Base-by-base conservation (phyloP, 30 jellyfish, hydroid and myxozoan genomes). In the Hydra vulgaris region DNA sequence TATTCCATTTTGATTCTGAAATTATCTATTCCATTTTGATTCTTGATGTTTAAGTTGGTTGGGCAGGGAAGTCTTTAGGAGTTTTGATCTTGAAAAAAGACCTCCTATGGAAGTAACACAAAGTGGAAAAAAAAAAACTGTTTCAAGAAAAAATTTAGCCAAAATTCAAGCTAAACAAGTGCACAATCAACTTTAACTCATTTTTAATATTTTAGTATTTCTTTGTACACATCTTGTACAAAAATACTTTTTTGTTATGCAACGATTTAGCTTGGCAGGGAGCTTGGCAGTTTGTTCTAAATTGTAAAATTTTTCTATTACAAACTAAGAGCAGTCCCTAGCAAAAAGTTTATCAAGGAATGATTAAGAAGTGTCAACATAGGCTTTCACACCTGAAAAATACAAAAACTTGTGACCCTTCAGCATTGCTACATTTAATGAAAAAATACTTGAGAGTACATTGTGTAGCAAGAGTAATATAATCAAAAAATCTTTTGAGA, bases 111-210 rank as follows among this genome's bases (percentile, higher is more conserved):
- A 56, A 56, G 71, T n/a, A 56, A n/a, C 71, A 56, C 71, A 15
- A n/a, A 56, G 71, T 56, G 71, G 71, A 56, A 56, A 56, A 15
- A 25, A 17, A 12, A 15, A 16, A 74, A 74, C 15, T 25, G n/a
- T 74, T 74, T 25, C 25, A 76, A 25, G 1, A 22, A 7, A 76
- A 76, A 76, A 7, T 8, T 7, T 52, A 25, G 20, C 84, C 84
- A 76, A n/a, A 76, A 76, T 3, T 76, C 17, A 7, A 76, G 82
- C 53, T 76, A 78, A 3, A 4, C 82, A 52, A 76, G 53, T 12
- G 84, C 84, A 12, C 40, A 8, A 12, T 76, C 4, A 24, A 76
- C n/a, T 52, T 5, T 7, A 20, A 7, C 84, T 18, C 19, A 8
- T 21, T 26, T 26, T 54, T 26, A 76, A 56, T 26, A 76, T 25